These are phyloP conservation scores for Philaenus spumarius DNA, from an alignment of 1,140 invertebrate species.

Conservation along the genomic window DNA sequence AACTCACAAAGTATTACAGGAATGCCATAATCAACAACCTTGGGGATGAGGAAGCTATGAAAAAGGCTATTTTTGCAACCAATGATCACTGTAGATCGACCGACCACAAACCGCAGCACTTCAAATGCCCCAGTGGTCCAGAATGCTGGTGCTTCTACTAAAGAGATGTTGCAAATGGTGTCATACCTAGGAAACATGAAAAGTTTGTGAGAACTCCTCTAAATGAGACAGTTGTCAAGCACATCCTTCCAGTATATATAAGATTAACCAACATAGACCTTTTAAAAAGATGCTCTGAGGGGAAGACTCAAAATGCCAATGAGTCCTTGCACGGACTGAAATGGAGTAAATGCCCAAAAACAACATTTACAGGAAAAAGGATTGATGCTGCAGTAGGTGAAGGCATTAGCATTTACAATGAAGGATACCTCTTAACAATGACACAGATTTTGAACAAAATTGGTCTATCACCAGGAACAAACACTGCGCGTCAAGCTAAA, in stretches of 20 bases:
- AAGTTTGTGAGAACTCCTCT: not conserved
- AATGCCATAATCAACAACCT: slow-evolving; percentile 12
- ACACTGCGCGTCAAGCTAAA: not conserved
- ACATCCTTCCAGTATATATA: not conserved
- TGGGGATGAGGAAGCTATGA: slow-evolving; percentile 5
- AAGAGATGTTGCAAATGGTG: not conserved
- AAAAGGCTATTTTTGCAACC: slow-evolving; percentile 22
- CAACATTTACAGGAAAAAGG: not conserved
- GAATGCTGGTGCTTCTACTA: slow-evolving; percentile 22
- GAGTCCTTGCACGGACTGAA: not conserved
- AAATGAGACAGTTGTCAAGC: not conserved
- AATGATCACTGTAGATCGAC: slow-evolving; percentile 21
- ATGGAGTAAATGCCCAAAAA: slow-evolving; percentile 1
- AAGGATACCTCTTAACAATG: not conserved
- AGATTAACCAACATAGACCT: not conserved
- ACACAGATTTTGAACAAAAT: not conserved
- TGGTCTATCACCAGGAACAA: not conserved
- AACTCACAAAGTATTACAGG: slow-evolving; percentile 6
- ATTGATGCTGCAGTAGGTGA: not conserved
- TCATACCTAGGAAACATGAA: not conserved
- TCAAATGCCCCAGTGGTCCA: slow-evolving; percentile 15
- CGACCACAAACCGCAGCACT: slow-evolving; percentile 20
- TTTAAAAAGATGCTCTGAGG: no score
- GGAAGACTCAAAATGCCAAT: slow-evolving; percentile 4
- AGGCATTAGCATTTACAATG: not conserved